Evolutionary conservation across 1,140 invertebrate genomes (phyloP).

Genomic region (Mercenaria mercenaria): DNA sequence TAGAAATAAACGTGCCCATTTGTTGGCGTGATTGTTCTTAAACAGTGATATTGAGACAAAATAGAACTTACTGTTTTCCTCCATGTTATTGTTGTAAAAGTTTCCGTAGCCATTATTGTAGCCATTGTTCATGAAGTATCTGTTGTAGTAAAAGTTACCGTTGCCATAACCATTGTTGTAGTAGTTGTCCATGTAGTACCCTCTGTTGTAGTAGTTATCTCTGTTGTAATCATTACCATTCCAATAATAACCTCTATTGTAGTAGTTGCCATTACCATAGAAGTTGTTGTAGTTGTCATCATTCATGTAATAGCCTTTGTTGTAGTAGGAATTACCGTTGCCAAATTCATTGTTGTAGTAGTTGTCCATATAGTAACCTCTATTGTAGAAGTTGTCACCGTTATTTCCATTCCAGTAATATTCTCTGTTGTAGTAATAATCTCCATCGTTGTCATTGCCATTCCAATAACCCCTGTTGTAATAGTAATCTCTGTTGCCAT

Average conservation of each 20-base stretch:
- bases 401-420: background rate
- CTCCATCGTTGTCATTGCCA: background rate
- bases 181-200: background rate
- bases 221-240: background rate
- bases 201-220: background rate
- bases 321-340: background rate
- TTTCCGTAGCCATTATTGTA: background rate
- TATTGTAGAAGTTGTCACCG: background rate
- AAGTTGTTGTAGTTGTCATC: background rate
- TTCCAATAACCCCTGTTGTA: background rate
- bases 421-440: background rate
- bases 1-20: too few relatives aligned
- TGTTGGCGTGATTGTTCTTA: too few relatives aligned
- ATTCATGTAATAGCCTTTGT: background rate
- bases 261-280: background rate
- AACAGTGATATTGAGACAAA: too few relatives aligned
- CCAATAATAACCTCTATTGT: background rate
- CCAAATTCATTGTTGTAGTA: background rate
- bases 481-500: background rate
- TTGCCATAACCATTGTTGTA: background rate
- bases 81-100: background rate
- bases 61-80: background rate
- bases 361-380: conserved; percentile 4
- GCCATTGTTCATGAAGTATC: background rate
- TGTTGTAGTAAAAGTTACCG: background rate